A percentile compares a stretch with the other conserved stretches of the same genome.
phyloP scores from a whole-genome alignment of 2,888 invertebrate species.

The Athalia cordata region DNA sequence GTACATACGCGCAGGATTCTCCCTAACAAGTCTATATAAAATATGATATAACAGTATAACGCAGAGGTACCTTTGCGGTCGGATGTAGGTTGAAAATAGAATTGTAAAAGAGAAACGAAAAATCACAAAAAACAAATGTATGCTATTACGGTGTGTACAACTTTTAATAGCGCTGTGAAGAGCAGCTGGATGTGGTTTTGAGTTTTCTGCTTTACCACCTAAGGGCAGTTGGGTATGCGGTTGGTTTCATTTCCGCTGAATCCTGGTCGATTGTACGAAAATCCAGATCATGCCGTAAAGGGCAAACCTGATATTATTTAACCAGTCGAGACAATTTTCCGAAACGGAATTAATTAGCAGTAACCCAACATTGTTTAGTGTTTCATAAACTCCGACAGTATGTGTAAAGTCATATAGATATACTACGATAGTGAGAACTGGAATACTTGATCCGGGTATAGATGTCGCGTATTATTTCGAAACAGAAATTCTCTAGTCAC shows the following conservation, averaged over 20 bases:
- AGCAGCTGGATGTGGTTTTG: too few relatives aligned
- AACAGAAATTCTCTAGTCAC: slow-evolving; percentile 13
- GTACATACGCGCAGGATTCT: slow-evolving; percentile 33
- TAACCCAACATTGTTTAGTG: slow-evolving; percentile 27
- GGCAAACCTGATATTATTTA: slow-evolving; percentile 31
- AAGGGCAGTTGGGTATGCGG: too few relatives aligned
- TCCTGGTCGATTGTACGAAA: too few relatives aligned
- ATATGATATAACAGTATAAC: slow-evolving; percentile 19
- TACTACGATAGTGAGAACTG: slow-evolving; percentile 16
- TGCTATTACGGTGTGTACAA: too few relatives aligned
- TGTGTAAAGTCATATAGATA: not conserved
- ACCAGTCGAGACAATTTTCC: slow-evolving; percentile 23
- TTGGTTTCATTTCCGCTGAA: too few relatives aligned
- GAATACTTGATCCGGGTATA: slow-evolving; percentile 31
- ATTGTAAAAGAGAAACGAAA: too few relatives aligned
- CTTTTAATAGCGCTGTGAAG: too few relatives aligned
- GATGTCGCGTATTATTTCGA: slow-evolving; percentile 17
- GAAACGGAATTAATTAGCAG: slow-evolving; percentile 38
- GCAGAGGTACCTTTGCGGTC: not conserved
- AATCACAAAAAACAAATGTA: too few relatives aligned
- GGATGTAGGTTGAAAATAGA: not conserved
- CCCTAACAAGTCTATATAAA: slow-evolving; percentile 31
- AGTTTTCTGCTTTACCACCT: too few relatives aligned
- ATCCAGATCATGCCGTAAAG: not conserved
- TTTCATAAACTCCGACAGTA: not conserved